Evolutionary conservation across 2,797 vertebrate species (phyloP).

Genomic region (Hydrophis major): DNA sequence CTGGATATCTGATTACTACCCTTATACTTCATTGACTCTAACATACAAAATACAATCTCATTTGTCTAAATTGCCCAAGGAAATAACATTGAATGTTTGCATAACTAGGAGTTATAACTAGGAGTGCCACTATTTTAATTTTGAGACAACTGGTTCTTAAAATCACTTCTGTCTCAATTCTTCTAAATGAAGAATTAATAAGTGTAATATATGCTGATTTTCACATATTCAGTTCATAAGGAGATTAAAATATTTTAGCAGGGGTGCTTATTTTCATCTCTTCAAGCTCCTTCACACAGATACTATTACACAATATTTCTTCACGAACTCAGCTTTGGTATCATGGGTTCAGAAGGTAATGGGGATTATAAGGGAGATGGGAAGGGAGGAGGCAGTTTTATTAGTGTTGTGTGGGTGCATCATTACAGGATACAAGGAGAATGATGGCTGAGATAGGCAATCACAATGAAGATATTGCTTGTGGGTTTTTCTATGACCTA

Average conservation of each 20-base stretch:
- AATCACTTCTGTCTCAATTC: not conserved
- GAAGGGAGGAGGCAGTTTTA: not conserved
- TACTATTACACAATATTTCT: not conserved
- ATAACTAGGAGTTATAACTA: constrained; percentile 12
- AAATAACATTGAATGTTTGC: constrained; percentile 8
- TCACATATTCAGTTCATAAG: not conserved
- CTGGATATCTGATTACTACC: not conserved
- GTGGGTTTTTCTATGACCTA: not conserved
- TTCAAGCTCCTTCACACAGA: not conserved
- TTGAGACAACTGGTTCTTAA: not conserved
- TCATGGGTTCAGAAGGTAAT: not conserved
- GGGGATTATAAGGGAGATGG: not conserved
- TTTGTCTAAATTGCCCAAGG: constrained; percentile 5
- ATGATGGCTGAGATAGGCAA: not conserved
- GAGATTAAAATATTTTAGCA: constrained; percentile 1
- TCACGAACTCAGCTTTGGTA: not conserved
- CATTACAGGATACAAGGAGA: no score
- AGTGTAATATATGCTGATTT: not conserved
- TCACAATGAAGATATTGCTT: not conserved
- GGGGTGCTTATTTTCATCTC: not conserved
- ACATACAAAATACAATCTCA: not conserved
- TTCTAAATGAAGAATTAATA: not conserved
- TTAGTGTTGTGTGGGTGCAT: not conserved
- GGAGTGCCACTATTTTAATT: not conserved
- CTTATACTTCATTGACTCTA: not conserved